phyloP scores from a whole-genome alignment of 2,888 invertebrate genomes.

The Platycheirus albimanus region DNA sequence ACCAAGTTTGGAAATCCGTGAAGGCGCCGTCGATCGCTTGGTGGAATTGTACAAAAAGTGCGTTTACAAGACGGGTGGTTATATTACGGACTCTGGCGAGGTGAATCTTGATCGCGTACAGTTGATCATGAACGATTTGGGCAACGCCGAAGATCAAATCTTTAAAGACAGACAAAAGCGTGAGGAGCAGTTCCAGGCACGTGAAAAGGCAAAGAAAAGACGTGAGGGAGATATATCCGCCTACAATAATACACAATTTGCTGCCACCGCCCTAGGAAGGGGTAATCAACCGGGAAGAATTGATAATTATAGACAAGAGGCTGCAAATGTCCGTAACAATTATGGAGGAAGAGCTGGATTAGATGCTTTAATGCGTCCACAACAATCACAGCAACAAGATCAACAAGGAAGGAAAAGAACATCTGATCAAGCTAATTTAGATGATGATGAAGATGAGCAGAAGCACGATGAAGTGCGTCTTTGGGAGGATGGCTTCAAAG shows the following conservation, averaged over 20 bases:
- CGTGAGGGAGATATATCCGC: slow-evolving; percentile 87
- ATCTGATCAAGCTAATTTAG: slow-evolving; percentile 81
- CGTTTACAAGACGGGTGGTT: slow-evolving; percentile 97
- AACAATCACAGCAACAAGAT: slow-evolving; percentile 74
- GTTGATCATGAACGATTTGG: slow-evolving; percentile 96
- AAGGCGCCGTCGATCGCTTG: slow-evolving; percentile 97
- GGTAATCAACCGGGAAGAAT: slow-evolving; percentile 84
- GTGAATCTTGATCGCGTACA: slow-evolving; percentile 97
- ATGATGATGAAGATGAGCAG: slow-evolving; percentile 88
- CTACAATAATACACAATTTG: slow-evolving; percentile 88
- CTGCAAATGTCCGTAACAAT: slow-evolving; percentile 84
- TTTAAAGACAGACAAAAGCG: slow-evolving; percentile 95
- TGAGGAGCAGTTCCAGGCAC: slow-evolving; percentile 91
- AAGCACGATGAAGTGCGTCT: slow-evolving; percentile 94
- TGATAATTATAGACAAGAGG: slow-evolving; percentile 89
- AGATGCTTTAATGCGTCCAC: slow-evolving; percentile 48
- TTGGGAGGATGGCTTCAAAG: slow-evolving; percentile 99
- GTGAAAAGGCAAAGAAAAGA: slow-evolving; percentile 89
- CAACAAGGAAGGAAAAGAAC: slow-evolving; percentile 80
- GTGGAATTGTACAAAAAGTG: slow-evolving; percentile 96
- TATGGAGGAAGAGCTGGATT: slow-evolving; percentile 62
- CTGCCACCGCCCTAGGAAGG: slow-evolving; percentile 87
- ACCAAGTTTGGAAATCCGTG: slow-evolving; percentile 98
- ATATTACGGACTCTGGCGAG: slow-evolving; percentile 96
- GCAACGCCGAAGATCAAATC: slow-evolving; percentile 97